phyloP scores from a whole-genome alignment of 2,797 vertebrate genomes.

The Pseudomugil tenellus region DNA sequence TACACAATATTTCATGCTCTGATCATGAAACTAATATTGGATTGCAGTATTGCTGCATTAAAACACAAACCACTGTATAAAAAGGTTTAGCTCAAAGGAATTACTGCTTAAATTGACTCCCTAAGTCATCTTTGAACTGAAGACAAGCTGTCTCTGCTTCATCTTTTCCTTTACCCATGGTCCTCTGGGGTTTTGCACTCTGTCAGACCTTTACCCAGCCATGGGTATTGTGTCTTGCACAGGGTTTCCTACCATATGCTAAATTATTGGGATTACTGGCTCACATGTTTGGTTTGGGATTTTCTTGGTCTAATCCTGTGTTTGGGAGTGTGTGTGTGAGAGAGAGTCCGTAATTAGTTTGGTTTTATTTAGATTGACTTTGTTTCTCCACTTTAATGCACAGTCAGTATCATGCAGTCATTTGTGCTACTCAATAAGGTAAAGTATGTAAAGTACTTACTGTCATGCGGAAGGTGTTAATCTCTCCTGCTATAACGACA shows the following conservation, averaged over 20 bases:
- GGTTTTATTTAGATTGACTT: slow-evolving; percentile 31
- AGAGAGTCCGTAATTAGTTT: slow-evolving; percentile 30
- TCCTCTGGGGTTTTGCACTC: slow-evolving; percentile 1
- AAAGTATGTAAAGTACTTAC: slow-evolving; percentile 25
- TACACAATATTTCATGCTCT: too few relatives aligned
- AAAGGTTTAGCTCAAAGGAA: too few relatives aligned
- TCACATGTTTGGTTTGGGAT: slow-evolving; percentile 54
- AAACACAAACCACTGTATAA: too few relatives aligned
- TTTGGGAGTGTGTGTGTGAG: neutral
- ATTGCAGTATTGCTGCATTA: too few relatives aligned
- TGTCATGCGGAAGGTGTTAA: slow-evolving; percentile 32
- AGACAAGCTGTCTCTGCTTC: neutral
- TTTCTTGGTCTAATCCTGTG: slow-evolving; percentile 49
- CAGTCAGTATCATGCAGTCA: neutral
- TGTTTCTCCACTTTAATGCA: slow-evolving; percentile 29
- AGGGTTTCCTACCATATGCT: slow-evolving; percentile 45
- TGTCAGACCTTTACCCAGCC: slow-evolving; percentile 3
- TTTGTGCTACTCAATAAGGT: slow-evolving; percentile 40
- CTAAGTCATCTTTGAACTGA: neutral
- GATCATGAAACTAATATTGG: too few relatives aligned
- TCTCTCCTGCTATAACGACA: slow-evolving; percentile 42
- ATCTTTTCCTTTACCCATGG: neutral
- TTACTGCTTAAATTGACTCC: too few relatives aligned
- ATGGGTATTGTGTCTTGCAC: slow-evolving; percentile 27
- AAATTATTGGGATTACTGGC: slow-evolving; percentile 54